phyloP scores from a whole-genome alignment of 2,113 vertebrate genomes.

The Cyprinodon brontotheroides region DNA sequence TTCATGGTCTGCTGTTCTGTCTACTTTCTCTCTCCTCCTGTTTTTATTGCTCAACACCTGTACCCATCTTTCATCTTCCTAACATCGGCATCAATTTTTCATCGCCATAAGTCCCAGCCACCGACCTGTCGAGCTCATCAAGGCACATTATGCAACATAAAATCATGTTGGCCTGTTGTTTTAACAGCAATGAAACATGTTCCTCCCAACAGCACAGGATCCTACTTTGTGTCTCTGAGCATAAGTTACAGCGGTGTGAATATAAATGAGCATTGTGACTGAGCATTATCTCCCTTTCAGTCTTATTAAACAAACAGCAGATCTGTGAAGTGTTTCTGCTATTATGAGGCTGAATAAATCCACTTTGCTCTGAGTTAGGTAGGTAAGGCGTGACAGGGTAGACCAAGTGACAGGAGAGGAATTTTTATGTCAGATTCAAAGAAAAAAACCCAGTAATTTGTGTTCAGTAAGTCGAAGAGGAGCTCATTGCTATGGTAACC shows the following conservation, averaged over 20 bases:
- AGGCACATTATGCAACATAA: slow-evolving; percentile 9
- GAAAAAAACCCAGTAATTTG: slow-evolving; percentile 59
- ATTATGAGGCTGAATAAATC: slow-evolving; percentile 30
- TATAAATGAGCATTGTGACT: slow-evolving; percentile 53
- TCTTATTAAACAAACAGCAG: slow-evolving; percentile 22
- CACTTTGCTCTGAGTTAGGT: background rate
- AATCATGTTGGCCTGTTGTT: slow-evolving; percentile 29
- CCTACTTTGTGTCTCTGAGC: slow-evolving; percentile 32
- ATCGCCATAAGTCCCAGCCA: slow-evolving; percentile 47
- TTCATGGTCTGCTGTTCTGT: background rate
- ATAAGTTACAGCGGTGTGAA: slow-evolving; percentile 50
- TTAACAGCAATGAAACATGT: background rate
- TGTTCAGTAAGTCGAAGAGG: slow-evolving; percentile 60
- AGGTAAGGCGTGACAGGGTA: slow-evolving; percentile 36
- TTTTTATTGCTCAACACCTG: slow-evolving; percentile 18
- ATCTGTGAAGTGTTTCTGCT: background rate
- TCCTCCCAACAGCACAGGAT: slow-evolving; percentile 9
- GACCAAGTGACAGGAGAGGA: background rate
- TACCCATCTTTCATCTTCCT: slow-evolving; percentile 34
- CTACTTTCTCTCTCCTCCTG: background rate
- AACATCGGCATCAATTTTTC: slow-evolving; percentile 53
- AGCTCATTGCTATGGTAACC: slow-evolving; percentile 78
- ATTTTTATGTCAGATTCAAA: slow-evolving; percentile 17
- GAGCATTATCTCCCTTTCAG: slow-evolving; percentile 35
- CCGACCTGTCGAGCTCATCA: slow-evolving; percentile 44